Percentiles rank a stretch among this genome's conserved stretches.
Conservation (phyloP, 2,888 invertebrate species). For the Prionchulus punctatus region DNA sequence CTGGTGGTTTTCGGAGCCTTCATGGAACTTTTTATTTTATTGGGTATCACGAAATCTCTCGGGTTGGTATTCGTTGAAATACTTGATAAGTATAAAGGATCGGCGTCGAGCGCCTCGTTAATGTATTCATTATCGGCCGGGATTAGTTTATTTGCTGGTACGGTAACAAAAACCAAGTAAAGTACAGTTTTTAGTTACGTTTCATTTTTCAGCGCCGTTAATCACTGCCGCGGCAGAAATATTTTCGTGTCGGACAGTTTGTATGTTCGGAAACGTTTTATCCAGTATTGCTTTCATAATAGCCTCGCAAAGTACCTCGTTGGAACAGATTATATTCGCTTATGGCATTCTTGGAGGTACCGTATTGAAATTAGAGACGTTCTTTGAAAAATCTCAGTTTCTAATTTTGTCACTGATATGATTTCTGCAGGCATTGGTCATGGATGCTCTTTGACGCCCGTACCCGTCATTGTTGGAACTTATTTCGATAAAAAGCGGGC, state of each 20-base stretch:
- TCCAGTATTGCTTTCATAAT: background rate
- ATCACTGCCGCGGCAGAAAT: conserved; percentile 3
- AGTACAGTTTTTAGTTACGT: background rate
- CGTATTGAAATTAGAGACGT: background rate
- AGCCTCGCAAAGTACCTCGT: background rate
- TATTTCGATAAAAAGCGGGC: conserved; percentile 9
- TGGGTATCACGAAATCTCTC: conserved; percentile 5
- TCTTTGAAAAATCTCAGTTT: too few relatives aligned
- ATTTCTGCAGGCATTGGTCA: background rate
- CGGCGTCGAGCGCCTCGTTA: background rate
- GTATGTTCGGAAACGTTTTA: background rate
- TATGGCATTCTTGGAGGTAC: conserved; percentile 5
- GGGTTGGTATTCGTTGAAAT: conserved; percentile 10
- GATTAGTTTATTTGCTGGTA: conserved; percentile 1
- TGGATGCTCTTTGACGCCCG: conserved; percentile 1
- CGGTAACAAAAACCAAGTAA: background rate
- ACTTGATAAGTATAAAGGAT: background rate
- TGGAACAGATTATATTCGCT: background rate
- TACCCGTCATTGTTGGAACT: conserved; percentile 5
- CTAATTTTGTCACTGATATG: background rate
- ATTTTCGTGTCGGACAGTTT: conserved; percentile 3
- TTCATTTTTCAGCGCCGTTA: conserved; percentile 3
- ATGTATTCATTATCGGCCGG: background rate
- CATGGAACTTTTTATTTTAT: conserved; percentile 2
- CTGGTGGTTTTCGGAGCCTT: conserved; percentile 8